Evolutionary conservation across 2,888 invertebrate species (phyloP).

Genomic region (Lissonota sp.): DNA sequence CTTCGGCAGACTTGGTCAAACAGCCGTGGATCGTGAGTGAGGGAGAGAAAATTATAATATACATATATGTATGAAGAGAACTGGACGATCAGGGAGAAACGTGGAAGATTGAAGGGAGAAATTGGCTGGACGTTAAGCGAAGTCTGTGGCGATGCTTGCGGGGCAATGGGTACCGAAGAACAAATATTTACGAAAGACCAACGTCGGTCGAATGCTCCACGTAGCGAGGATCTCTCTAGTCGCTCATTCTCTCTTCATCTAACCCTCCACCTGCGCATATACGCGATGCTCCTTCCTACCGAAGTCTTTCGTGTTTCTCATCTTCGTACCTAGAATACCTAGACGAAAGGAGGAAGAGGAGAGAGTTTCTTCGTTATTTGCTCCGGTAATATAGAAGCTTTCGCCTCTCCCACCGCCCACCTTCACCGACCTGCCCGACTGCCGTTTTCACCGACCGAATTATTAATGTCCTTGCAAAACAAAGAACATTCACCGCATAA

Average conservation of each 20-base stretch:
- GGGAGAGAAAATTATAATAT: conserved; percentile 4
- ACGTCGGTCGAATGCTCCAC: conserved; percentile 70
- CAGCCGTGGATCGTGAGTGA: conserved; percentile 61
- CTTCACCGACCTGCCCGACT: conserved; percentile 6
- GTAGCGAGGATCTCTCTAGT: conserved; percentile 50
- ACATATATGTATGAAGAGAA: neutral
- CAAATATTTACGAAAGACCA: conserved; percentile 79
- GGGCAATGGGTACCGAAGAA: conserved; percentile 62
- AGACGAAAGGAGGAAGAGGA: conserved; percentile 16
- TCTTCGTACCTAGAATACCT: conserved; percentile 6
- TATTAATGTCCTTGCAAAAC: conserved; percentile 53
- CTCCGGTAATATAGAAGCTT: conserved; percentile 73
- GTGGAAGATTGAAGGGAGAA: conserved; percentile 55
- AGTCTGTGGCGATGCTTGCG: conserved; percentile 52
- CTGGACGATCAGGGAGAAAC: neutral
- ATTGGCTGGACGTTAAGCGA: conserved; percentile 67
- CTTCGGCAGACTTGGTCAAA: conserved; percentile 73
- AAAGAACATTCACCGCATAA: conserved; percentile 27
- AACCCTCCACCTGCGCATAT: conserved; percentile 10
- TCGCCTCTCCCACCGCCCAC: conserved; percentile 41
- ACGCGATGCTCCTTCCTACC: conserved; percentile 19
- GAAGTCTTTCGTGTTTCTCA: conserved; percentile 7
- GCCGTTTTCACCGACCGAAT: conserved; percentile 47
- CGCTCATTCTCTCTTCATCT: conserved; percentile 13
- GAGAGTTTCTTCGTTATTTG: conserved; percentile 71